phyloP scores from a whole-genome alignment of 2,797 vertebrate genomes.

The Xenopus petersii region DNA sequence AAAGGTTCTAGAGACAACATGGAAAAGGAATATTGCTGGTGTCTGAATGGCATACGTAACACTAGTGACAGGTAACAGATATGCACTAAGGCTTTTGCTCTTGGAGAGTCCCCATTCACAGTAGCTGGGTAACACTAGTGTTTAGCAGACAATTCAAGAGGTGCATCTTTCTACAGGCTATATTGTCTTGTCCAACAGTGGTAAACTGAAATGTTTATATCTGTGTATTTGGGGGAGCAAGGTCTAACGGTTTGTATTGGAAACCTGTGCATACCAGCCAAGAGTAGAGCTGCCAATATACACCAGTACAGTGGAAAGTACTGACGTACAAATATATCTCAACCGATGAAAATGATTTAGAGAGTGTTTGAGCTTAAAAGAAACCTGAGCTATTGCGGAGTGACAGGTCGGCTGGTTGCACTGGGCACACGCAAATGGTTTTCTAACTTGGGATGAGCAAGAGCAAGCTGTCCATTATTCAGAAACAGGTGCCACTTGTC shows the following conservation, averaged over 20 bases:
- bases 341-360: neutral
- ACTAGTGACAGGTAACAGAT: slow-evolving; percentile 20
- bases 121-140: neutral
- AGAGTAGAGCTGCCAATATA: no score
- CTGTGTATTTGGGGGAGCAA: no score
- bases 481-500: neutral
- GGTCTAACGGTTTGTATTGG: no score
- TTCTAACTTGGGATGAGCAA: neutral
- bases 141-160: no score
- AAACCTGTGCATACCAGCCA: no score
- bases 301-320: neutral
- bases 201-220: no score
- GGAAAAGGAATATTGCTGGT: slow-evolving; percentile 29
- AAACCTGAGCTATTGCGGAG: slow-evolving; percentile 21
- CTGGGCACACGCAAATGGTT: neutral
- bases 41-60: slow-evolving; percentile 1
- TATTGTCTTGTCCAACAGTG: no score
- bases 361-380: neutral
- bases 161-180: no score
- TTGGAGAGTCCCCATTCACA: slow-evolving; percentile 1
- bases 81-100: slow-evolving; percentile 33
- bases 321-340: neutral
- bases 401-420: neutral
- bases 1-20: neutral
- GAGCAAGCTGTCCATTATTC: neutral